Evolutionary conservation across 2,888 invertebrate genomes (phyloP).

Genomic region (Abrostola triplasia): DNA sequence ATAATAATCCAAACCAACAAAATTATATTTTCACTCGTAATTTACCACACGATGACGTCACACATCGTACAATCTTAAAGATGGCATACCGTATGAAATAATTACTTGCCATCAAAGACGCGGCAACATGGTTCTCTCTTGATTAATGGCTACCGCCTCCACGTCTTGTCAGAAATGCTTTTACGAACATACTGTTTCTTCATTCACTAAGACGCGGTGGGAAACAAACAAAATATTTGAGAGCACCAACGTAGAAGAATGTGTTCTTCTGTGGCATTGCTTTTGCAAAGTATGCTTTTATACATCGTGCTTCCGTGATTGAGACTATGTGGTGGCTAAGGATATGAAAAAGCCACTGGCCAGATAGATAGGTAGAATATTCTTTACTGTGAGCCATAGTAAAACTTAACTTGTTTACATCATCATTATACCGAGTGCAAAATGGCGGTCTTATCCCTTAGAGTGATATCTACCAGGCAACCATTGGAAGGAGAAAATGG

Average conservation of each 20-base stretch:
- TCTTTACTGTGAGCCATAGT: no score
- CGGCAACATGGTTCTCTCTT: constrained; percentile 32
- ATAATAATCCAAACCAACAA: no score
- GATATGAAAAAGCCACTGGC: no score
- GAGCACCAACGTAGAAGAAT: not conserved
- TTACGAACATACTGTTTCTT: constrained; percentile 7
- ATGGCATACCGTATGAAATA: constrained; percentile 41
- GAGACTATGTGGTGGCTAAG: no score
- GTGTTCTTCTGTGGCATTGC: not conserved
- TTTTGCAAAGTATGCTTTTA: not conserved
- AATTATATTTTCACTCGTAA: not conserved
- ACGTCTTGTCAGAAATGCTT: constrained; percentile 15
- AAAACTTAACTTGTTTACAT: no score
- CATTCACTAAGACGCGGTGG: not conserved
- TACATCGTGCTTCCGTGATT: no score
- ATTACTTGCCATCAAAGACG: constrained; percentile 42
- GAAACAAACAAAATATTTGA: not conserved
- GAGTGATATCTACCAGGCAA: no score
- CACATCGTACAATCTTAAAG: constrained; percentile 39
- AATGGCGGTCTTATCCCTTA: no score
- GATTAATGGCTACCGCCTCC: constrained; percentile 40
- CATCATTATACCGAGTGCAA: no score
- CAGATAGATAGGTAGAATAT: no score
- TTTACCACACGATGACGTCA: constrained; percentile 32
- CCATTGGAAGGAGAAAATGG: no score